Base-by-base conservation (phyloP, 2,888 invertebrate species). In the Ormyrus labotus region DNA sequence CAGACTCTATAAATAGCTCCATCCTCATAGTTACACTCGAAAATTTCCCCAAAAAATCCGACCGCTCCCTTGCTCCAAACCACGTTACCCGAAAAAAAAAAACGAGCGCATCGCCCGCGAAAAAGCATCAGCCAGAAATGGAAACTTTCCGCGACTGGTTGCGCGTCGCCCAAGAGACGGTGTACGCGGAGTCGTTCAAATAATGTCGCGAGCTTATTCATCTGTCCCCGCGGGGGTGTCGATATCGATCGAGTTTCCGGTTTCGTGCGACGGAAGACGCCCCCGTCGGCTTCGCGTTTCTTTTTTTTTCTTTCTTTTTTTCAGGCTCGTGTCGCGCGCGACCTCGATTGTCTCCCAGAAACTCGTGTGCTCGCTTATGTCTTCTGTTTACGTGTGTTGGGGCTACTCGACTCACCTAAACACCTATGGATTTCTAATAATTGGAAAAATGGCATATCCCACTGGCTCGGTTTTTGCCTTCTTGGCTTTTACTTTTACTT, bases 191-290 rank as follows among this genome's bases (percentile, higher is more conserved):
- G 47, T 34, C 10, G 63, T 11, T 57, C 8, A 58, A 75, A 67
- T 57, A 75, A 69, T 69, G 69, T 57, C 53, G 63, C 7, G 64
- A 64, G 63, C 68, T 64, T 70, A 70, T 77, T 77, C 77, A 50
- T 77, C 65, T 6, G 48, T 13, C 53, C 60, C 34, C 34, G 45
- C 13, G 58, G 69, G 7, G 13, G n/a, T 69, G 55, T 76, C 63
- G 57, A 70, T 77, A 70, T 77, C 64, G 70, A 70, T 61, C 45
- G 76, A 68, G 51, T 75, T 75, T 68, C 60, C 45, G 58, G 74
- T 74, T 67, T 50, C 57, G 57, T 10, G 10, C 63, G 13, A 0
- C 50, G n/a, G 8, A 65, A 6, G 47, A 74, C 45, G 19, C 19
- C 7, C 47, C 51, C 19, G 13, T 51, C 19, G 6, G 19, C 13